Evolutionary conservation across 2,797 vertebrate species (phyloP), one percentile per base, ranked within the genome.

Genomic region (Oryzias sinensis): DNA sequence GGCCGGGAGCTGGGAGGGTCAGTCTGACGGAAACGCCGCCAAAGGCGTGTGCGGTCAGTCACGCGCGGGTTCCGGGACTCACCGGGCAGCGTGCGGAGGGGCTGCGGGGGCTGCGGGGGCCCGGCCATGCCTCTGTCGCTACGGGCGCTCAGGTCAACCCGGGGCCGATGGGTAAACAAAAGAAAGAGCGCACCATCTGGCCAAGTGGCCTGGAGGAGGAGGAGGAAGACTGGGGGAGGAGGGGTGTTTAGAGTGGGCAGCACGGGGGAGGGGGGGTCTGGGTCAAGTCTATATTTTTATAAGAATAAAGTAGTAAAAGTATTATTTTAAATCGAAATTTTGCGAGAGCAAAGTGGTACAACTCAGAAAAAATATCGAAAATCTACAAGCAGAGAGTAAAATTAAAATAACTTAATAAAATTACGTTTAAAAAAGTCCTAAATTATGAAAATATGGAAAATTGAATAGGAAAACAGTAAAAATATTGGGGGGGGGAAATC

Each of bases 151-250:
- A 70, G 70, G 83, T 83, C 76, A 80, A 86, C 77, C 80, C 70
- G 54, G 72, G 74, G 65, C 65, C 84, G 80, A 76, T 82, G 85
- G 76, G 87, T 90, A 87, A 91, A 91, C 89, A 90, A 90, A 90
- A 91, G 87, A 85, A 86, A 88, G 87, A 81, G 85, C 80, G 82
- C 82, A 91, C 89, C 88, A 91, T 95, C 95, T 79, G 94, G 94
- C 79, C 93, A 86, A 89, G 93, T 93, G 68, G 84, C 80, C 82
- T 83, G 70, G 53, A 65, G 63, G 93, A 92, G 84, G 92, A 75
- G 90, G 29, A 33, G 29, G 29, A 27, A 27, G 29, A 1, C 8
- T 86, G 49, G 91, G 49, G 91, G 92, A 65, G 92, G 79, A 92
- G 91, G 0, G 90, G 94, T 79, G 91, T 93, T 93, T 89, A 62